phyloP scores from a whole-genome alignment of 2,113 vertebrate species.

The Motacilla alba region DNA sequence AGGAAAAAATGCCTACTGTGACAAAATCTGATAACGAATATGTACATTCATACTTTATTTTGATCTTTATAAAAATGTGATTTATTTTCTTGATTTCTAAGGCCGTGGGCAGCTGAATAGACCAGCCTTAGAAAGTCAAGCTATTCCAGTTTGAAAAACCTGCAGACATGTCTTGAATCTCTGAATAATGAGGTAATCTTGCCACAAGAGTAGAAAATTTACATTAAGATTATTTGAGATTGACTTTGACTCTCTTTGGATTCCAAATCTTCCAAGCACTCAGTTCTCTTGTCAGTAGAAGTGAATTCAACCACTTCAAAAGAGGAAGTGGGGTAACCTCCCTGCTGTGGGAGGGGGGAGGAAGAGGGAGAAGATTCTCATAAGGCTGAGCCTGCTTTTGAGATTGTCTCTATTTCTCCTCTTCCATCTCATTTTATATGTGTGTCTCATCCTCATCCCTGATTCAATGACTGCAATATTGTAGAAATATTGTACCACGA shows the following conservation, averaged over 20 bases:
- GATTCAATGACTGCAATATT: background rate
- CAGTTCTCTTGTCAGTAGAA: background rate
- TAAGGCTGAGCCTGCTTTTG: background rate
- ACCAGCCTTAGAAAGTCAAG: background rate
- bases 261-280: background rate
- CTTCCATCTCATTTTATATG: background rate
- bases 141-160: background rate
- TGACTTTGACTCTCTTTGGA: background rate
- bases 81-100: background rate
- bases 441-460: background rate
- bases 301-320: background rate
- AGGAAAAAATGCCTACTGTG: background rate
- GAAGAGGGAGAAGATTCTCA: background rate
- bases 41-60: background rate
- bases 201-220: constrained; percentile 17
- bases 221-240: constrained; percentile 45
- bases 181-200: constrained; percentile 28
- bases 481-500: background rate
- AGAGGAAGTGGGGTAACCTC: background rate
- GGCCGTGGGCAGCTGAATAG: background rate
- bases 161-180: background rate
- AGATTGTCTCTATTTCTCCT: background rate
- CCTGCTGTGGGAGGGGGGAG: background rate
- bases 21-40: background rate
- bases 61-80: background rate